Percentiles rank a stretch among this genome's conserved stretches.
These are phyloP conservation scores for Danio rerio DNA, from an alignment of 2,113 vertebrate species.

Conservation along the genomic window DNA sequence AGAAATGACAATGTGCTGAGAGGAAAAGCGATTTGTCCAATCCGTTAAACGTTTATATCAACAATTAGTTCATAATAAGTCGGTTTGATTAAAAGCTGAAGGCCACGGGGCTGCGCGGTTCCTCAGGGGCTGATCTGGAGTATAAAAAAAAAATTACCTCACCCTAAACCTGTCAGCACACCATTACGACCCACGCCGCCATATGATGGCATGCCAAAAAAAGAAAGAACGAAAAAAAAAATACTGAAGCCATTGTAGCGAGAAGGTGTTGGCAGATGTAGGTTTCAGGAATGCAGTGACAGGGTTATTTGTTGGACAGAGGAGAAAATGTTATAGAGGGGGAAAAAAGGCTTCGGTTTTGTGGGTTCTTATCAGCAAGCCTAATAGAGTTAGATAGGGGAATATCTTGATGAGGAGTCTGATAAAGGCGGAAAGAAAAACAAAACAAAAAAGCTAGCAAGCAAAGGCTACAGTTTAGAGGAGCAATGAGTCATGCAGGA, in stretches of 20 bases:
- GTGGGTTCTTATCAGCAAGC: conserved; percentile 72
- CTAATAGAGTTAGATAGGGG: conserved; percentile 64
- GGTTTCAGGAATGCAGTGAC: conserved; percentile 71
- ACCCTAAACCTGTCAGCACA: conserved; percentile 81
- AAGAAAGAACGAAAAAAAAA: conserved; percentile 37
- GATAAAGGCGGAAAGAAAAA: conserved; percentile 49
- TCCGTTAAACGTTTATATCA: conserved; percentile 51
- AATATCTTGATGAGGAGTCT: conserved; percentile 58
- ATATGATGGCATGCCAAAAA: conserved; percentile 67
- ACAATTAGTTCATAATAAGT: conserved; percentile 55
- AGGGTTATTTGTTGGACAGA: conserved; percentile 68
- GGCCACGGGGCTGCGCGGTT: conserved; percentile 56
- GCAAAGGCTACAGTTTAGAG: conserved; percentile 35
- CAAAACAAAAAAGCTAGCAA: conserved; percentile 7
- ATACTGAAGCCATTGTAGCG: conserved; percentile 72
- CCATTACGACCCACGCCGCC: conserved; percentile 76
- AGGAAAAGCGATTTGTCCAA: conserved; percentile 55
- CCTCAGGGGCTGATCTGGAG: conserved; percentile 72
- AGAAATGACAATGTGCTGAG: conserved; percentile 33
- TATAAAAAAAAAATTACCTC: conserved; percentile 77
- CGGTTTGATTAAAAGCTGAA: conserved; percentile 54
- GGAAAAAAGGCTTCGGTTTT: conserved; percentile 36
- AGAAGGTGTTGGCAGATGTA: conserved; percentile 81
- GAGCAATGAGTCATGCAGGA: conserved; percentile 36
- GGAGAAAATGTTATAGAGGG: conserved; percentile 48